Base-by-base conservation (phyloP, 2,888 invertebrate genomes). In the Metopia argyrocephala region DNA sequence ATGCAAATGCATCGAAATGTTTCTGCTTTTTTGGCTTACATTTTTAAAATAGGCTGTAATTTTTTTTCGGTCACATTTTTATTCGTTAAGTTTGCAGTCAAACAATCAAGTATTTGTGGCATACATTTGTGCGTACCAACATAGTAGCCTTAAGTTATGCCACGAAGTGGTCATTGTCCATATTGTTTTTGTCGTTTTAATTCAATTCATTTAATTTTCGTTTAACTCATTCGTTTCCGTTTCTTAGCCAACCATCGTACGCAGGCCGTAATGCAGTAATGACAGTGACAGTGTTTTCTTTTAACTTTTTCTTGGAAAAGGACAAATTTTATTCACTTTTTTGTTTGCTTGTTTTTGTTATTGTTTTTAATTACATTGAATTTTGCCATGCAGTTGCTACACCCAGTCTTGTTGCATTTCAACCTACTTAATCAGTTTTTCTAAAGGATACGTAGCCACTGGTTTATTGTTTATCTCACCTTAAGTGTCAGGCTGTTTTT, bases 321-420 rank as follows among this genome's bases (percentile, higher is more conserved):
- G 12, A 54, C 12, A 66, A 71, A 9, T 65, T 65, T 48, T 68
- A 61, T 59, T 46, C 25, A 46, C 12, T 61, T 59, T 21, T 21
- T 7, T 50, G 31, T 48, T 20, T 25, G 66, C 54, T 61, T 21
- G 50, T 70, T 54, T 50, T 54, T 61, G 66, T 78, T 73, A 61
- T 61, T 78, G 31, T 48, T 61, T 78, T 78, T 78, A 73, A 78
- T 78, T 78, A 56, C 61, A 78, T 78, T 54, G 65, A 66, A 68
- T 78, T 66, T 66, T 18, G n/a, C 48, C 46, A 7, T 70, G 57
- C 50, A 62, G 64, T 54, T 21, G 18, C 46, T 54, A 21, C 18
- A 27, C 15, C 15, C 23, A 27, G 59, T 27, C 21, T 59, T 15
- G 9, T 25, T 23, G 31, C 3, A 20, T 12, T 15, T 52, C 18